Evolutionary conservation across 1,140 invertebrate species (phyloP), one percentile per base, ranked within the genome.

Genomic region (Ostrea denselamellosa): DNA sequence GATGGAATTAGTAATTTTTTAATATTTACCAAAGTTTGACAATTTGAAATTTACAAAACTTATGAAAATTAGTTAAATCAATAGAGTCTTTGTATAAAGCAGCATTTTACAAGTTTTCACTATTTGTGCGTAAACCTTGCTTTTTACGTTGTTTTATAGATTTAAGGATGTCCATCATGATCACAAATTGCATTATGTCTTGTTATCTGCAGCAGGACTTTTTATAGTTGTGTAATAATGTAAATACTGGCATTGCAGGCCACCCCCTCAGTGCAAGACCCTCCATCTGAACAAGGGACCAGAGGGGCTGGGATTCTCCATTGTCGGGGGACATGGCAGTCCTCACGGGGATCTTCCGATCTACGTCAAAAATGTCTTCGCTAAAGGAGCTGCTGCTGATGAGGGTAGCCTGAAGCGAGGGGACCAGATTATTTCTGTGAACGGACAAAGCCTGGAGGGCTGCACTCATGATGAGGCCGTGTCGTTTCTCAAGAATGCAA

Each of bases 331-430:
- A 0, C 96, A 96, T 85, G 96, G 96, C 90, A 97, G 97, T 68
- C 97, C 97, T 8, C 96, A 97, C 90, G 97, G 97, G 3, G 96
- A 97, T 91, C 96, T 97, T 94, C 97, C 97, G 17, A 97, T 97
- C 87, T 97, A 97, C 92, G 97, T 97, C 17, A 97, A 97, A 93
- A 97, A 96, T n/a, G 97, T 97, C 84, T 97, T 97, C 93, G 96
- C 96, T 83, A 96, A 96, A 87, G 97, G 97, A 65, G 97, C 97
- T 88, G 97, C 97, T 12, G 96, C 97, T 52, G 96, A 96, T 88
- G 96, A 96, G 86, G 96, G 95, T 7, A 95, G 96, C 87, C 95
- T 97, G 25, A 96, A 96, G 92, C 93, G 96, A 22, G 96, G 96
- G n/a, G 96, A 96, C 91, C 96, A 96, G 93, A 96, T 96, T 65